phyloP scores from a whole-genome alignment of 2,113 vertebrate genomes.

The Choloepus hoffmanni region DNA sequence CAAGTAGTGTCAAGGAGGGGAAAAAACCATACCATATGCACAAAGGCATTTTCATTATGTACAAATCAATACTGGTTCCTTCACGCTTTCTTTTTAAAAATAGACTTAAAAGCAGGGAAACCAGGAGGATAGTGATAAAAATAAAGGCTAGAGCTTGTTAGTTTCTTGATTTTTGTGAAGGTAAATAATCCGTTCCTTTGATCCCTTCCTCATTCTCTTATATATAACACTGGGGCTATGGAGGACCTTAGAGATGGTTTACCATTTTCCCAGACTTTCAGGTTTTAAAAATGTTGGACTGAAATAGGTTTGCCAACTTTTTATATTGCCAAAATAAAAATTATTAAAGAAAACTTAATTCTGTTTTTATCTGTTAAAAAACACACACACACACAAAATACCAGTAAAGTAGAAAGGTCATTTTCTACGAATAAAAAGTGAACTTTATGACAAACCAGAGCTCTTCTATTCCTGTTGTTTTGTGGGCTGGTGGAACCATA shows the following conservation, averaged over 20 bases:
- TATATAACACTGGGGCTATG: not conserved
- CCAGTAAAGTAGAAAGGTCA: too few species aligned
- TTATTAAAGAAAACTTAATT: not conserved
- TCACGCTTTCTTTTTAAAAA: slow-evolving; percentile 84
- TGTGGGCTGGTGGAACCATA: not conserved
- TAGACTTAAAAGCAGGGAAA: not conserved
- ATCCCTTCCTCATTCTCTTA: not conserved
- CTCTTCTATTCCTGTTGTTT: not conserved
- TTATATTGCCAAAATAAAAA: slow-evolving; percentile 38
- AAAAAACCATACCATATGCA: slow-evolving; percentile 70
- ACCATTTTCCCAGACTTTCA: not conserved
- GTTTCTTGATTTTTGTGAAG: not conserved
- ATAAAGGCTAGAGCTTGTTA: not conserved
- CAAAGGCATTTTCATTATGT: slow-evolving; percentile 83
- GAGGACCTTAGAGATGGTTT: not conserved
- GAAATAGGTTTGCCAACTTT: not conserved
- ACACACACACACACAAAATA: too few species aligned
- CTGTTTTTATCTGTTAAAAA: too few species aligned
- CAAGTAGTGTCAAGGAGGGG: slow-evolving; percentile 75
- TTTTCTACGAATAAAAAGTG: not conserved
- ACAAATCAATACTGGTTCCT: slow-evolving; percentile 78
- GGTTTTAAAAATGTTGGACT: not conserved
- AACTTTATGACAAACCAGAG: not conserved
- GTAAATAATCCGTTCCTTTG: not conserved
- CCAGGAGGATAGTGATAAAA: not conserved